Evolutionary conservation across 2,797 vertebrate genomes (phyloP), one percentile per base, ranked within the genome.

Genomic region (Hemitrygon akajei): DNA sequence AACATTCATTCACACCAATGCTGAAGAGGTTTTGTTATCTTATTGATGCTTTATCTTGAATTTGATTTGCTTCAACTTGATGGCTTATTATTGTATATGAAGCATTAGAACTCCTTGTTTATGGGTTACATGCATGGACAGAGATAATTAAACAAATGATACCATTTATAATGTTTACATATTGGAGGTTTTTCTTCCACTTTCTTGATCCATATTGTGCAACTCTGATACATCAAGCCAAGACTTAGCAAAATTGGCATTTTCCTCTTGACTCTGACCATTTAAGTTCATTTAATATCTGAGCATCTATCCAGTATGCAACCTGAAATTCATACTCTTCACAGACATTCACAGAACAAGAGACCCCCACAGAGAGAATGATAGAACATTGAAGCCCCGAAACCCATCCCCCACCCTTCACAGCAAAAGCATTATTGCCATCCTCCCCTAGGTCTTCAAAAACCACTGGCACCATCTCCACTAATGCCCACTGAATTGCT

Each of bases 21-120:
- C 58, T 22, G 5, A 75, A 75, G 71, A 75, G 47, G n/a, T n/a
- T 69, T 37, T 66, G n/a, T 69, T 69, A 69, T 69, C 60, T 37
- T 69, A 37, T 89, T 20, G 86, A 89, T 89, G 18, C 16, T 86
- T 14, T 86, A 89, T 37, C 86, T 69, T 89, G 69, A 34, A 22
- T 89, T 69, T 0, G 69, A 89, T 7, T 89, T 30, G 60, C 56
- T 86, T 86, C 58, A 60, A 60, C n/a, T 16, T 66, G 60, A n/a
- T 89, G 7, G n/a, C 69, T 89, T 89, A 89, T 89, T 89, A 69
- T 69, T 89, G 60, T 69, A 63, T 37, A 89, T 37, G n/a, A 66
- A 89, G 37, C 69, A 34, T 34, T n/a, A 7, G 63, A 89, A 89
- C 69, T 89, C 5, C 7, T 69, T 66, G 60, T 34, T 89, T n/a